Percentiles rank a stretch among this genome's conserved stretches.
These are phyloP conservation scores for Theristicus caerulescens DNA, from an alignment of 2,113 vertebrate species.

Conservation along the genomic window DNA sequence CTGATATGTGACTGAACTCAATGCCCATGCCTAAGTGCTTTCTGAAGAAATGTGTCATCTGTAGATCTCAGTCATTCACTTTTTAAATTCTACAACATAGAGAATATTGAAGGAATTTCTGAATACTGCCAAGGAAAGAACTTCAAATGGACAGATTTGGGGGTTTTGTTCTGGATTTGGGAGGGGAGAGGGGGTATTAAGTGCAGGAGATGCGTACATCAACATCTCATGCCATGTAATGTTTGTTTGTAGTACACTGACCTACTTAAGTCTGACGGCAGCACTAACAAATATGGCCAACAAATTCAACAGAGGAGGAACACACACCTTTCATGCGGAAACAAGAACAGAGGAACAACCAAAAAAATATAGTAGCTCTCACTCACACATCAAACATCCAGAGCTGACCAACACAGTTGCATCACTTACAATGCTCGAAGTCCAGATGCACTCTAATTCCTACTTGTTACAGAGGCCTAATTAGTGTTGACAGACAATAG, in stretches of 20 bases:
- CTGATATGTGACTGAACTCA: not conserved
- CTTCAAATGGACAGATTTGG: not conserved
- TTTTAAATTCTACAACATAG: not conserved
- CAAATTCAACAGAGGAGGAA: not conserved
- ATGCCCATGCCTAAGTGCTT: not conserved
- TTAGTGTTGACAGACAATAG: slow-evolving; percentile 16
- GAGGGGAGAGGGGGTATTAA: not conserved
- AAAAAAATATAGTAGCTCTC: not conserved
- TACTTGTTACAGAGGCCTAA: not conserved
- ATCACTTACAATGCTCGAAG: not conserved
- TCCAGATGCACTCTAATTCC: not conserved
- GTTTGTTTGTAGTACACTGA: not conserved
- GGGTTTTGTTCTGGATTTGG: not conserved
- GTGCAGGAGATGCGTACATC: not conserved
- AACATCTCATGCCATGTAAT: not conserved
- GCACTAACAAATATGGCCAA: not conserved
- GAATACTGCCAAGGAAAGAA: not conserved
- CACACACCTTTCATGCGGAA: not conserved
- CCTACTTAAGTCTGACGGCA: not conserved
- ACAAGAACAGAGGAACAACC: not conserved
- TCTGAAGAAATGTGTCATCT: not conserved
- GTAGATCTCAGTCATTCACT: not conserved
- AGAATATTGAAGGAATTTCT: not conserved
- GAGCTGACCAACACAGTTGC: not conserved
- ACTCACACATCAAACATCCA: slow-evolving; percentile 4